Evolutionary conservation across 1,140 invertebrate genomes (phyloP).

Genomic region (Drosophila jambulina): DNA sequence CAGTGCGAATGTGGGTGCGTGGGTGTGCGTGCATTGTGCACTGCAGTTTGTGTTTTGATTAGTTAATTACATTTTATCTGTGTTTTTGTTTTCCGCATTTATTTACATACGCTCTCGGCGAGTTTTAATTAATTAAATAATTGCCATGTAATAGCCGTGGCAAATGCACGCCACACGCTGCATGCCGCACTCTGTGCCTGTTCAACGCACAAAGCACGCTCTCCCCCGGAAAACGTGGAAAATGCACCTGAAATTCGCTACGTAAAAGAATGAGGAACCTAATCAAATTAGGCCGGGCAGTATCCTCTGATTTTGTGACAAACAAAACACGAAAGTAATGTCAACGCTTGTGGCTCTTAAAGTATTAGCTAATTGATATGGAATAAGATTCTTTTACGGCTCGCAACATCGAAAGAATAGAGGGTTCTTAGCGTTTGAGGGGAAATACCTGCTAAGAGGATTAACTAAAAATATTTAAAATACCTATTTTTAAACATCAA

Average conservation of each 20-base stretch:
- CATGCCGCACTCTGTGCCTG: background rate
- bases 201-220: conserved; percentile 23
- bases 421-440: background rate
- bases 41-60: conserved; percentile 70
- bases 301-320: conserved; percentile 26
- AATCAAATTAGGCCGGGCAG: background rate
- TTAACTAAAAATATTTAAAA: background rate
- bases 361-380: conserved; percentile 22
- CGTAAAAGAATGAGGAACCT: background rate
- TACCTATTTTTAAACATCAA: background rate
- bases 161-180: conserved; percentile 4
- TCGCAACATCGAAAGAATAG: background rate
- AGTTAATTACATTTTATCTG: conserved; percentile 79
- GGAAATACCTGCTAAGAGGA: conserved; percentile 7
- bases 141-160: conserved; percentile 55
- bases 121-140: conserved; percentile 81
- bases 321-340: background rate
- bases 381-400: conserved; percentile 18
- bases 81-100: conserved; percentile 68
- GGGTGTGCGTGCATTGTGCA: conserved; percentile 7
- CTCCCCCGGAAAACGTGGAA: background rate
- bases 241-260: background rate
- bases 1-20: background rate
- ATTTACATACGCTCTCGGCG: conserved; percentile 62
- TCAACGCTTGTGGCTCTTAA: background rate